Evolutionary conservation across 2,797 vertebrate genomes (phyloP), one percentile per base, ranked within the genome.

Genomic region (Carduelis carduelis): DNA sequence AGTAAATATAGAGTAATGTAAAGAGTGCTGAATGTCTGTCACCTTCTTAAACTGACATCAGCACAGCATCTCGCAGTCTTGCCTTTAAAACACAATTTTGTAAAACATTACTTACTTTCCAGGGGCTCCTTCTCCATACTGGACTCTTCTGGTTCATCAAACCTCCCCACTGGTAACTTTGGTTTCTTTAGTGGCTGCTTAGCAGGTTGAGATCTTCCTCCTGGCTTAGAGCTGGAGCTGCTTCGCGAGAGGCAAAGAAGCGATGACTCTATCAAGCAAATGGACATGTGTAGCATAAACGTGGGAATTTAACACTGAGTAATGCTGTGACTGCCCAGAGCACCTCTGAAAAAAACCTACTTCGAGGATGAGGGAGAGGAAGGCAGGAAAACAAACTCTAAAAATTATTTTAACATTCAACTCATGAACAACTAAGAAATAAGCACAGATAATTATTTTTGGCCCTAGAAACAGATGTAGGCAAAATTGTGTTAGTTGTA

Each of bases 81-180:
- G 22, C 49, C n/a, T 78, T 71, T 78, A 53, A 37, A 88, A 69
- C 5, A 44, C 0, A 16, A 20, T 27, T 75, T 12, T 46, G 55
- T 47, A 41, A 61, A 90, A 60, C 9, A 12, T 5, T 4, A 93
- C 99, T 98, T 97, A 99, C 99, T 99, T 98, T 98, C 90, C 66
- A 99, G 95, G 12, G 97, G 98, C 13, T 99, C 98, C 85, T 95
- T 98, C 85, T 97, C 98, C 92, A 96, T 72, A 35, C 59, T 79
- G 39, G 97, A 93, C 20, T 98, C 98, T 43, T 99, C 99, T 1
- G 98, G 80, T 28, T 86, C 97, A 98, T 99, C 99, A 46, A 99
- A 98, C 7, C 98, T 98, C 24, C 99, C 99, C 75, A 98, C 97
- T 2, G 99, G 99, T 32, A 99, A 98, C 96, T 98, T 98, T 1